Percentiles rank a stretch among this genome's conserved stretches.
Conservation (phyloP, 2,888 invertebrate species). For the Thereva nobilitata region DNA sequence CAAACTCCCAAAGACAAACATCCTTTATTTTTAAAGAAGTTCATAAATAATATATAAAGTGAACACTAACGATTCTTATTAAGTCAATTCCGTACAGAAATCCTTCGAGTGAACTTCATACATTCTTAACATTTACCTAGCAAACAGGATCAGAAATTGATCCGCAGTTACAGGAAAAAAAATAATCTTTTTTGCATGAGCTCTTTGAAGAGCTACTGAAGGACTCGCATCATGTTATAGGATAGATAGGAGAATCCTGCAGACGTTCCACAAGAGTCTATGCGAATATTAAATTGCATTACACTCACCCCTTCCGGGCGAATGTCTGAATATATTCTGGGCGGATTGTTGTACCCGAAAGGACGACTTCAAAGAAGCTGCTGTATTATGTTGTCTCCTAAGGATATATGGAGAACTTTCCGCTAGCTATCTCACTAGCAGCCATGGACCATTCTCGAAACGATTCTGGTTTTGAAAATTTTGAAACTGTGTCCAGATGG, state of each 20-base stretch:
- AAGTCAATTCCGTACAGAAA: constrained; percentile 18
- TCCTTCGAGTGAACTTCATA: constrained; percentile 20
- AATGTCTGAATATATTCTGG: constrained; percentile 11
- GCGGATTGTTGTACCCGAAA: no score
- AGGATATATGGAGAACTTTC: no score
- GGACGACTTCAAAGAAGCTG: constrained; percentile 7
- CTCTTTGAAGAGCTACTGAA: constrained; percentile 17
- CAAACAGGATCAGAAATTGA: constrained; percentile 34
- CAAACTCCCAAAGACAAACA: no score
- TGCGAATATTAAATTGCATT: constrained; percentile 20
- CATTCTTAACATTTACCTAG: constrained; percentile 21
- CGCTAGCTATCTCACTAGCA: not conserved
- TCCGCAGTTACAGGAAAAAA: constrained; percentile 4
- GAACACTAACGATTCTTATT: not conserved
- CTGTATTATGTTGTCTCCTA: not conserved
- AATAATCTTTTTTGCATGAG: constrained; percentile 1
- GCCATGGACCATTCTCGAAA: not conserved
- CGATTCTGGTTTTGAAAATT: constrained; percentile 25
- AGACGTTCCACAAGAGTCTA: constrained; percentile 4
- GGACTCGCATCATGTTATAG: not conserved
- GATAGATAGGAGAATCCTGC: no score
- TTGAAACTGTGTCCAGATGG: constrained; percentile 24
- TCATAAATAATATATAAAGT: no score
- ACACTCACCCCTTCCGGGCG: constrained; percentile 5
- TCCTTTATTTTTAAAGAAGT: no score